Conservation (phyloP, 2,797 vertebrate genomes). For the Fistularia tabacaria region DNA sequence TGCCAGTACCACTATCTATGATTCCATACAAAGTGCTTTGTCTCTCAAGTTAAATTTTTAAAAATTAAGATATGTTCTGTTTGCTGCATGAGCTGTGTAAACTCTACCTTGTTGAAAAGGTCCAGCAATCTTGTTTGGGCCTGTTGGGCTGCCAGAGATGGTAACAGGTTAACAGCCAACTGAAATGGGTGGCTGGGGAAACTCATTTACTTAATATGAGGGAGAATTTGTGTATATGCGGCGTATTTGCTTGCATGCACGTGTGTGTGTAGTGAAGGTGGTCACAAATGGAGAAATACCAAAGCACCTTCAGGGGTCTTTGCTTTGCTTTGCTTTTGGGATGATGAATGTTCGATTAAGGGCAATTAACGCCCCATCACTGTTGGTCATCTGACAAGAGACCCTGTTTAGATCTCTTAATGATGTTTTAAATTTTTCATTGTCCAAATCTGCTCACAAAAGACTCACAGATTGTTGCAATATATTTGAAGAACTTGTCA, state of each 20-base stretch:
- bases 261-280: background rate
- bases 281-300: conserved; percentile 13
- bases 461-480: too few species aligned
- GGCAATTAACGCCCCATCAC: background rate
- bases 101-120: conserved; percentile 10
- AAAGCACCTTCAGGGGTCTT: background rate
- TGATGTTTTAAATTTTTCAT: too few species aligned
- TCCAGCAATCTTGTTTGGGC: conserved; percentile 46
- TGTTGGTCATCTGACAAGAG: background rate
- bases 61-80: conserved; percentile 19
- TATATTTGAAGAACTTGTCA: too few species aligned
- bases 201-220: conserved; percentile 32
- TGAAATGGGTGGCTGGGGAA: conserved; percentile 16
- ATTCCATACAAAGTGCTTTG: background rate
- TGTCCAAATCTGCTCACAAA: too few species aligned
- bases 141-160: conserved; percentile 37
- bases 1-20: conserved; percentile 8
- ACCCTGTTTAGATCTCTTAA: background rate
- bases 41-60: background rate
- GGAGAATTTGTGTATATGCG: background rate
- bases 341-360: conserved; percentile 29
- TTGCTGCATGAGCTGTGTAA: conserved; percentile 17
- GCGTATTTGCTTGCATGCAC: background rate
- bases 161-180: conserved; percentile 58
- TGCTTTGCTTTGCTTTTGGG: conserved; percentile 21